Conservation (phyloP, 2,797 vertebrate species). For the Sphaeramia orbicularis region DNA sequence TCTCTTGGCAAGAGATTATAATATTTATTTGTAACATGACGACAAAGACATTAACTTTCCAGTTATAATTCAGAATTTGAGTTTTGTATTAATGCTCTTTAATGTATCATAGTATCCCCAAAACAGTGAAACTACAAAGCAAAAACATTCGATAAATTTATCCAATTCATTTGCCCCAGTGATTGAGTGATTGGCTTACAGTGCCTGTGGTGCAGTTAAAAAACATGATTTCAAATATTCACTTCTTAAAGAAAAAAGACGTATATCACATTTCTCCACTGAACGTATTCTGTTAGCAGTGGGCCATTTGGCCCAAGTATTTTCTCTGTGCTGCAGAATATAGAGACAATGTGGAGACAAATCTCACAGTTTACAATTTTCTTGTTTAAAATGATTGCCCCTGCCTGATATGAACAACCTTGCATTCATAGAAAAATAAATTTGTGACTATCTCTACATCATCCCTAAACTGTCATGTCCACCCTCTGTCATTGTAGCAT, state of each 20-base stretch:
- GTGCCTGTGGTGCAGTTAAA: slow-evolving; percentile 73
- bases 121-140: slow-evolving; percentile 56
- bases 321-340: slow-evolving; percentile 85
- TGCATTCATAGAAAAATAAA: slow-evolving; percentile 90
- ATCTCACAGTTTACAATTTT: slow-evolving; percentile 83
- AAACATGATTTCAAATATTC: slow-evolving; percentile 71
- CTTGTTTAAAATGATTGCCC: slow-evolving; percentile 85
- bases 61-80: slow-evolving; percentile 41
- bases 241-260: slow-evolving; percentile 68
- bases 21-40: slow-evolving; percentile 46
- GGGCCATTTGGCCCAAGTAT: slow-evolving; percentile 79
- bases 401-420: slow-evolving; percentile 86
- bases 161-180: slow-evolving; percentile 56
- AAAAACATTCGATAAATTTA: slow-evolving; percentile 40
- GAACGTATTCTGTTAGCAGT: slow-evolving; percentile 74
- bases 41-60: slow-evolving; percentile 40
- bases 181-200: slow-evolving; percentile 67
- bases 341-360: slow-evolving; percentile 82
- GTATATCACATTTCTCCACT: slow-evolving; percentile 75
- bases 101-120: slow-evolving; percentile 45
- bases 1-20: slow-evolving; percentile 27
- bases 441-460: slow-evolving; percentile 84
- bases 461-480: slow-evolving; percentile 70
- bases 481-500: slow-evolving; percentile 74
- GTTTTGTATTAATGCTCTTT: slow-evolving; percentile 52